Conservation (phyloP, 2,797 vertebrate genomes). For the Octomys mimax region DNA sequence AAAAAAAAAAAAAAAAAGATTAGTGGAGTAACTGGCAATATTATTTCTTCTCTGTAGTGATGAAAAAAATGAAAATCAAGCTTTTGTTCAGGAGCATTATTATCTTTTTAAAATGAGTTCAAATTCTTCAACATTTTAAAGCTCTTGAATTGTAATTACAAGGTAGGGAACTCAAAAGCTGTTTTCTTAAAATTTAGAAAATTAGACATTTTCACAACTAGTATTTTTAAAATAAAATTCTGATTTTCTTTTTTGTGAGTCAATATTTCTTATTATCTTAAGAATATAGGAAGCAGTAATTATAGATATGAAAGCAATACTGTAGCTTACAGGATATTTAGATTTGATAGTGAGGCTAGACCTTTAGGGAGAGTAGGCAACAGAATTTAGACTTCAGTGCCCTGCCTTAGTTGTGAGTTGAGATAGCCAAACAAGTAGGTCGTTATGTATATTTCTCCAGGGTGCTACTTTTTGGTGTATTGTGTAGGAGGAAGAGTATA, state of each 20-base stretch:
- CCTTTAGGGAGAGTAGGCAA: not conserved
- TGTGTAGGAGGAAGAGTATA: not conserved
- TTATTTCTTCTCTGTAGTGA: conserved; percentile 1
- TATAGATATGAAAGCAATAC: not conserved
- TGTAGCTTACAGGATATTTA: not conserved
- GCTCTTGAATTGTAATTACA: not conserved
- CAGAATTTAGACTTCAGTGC: rapidly evolving
- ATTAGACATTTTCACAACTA: not conserved
- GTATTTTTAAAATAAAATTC: not conserved
- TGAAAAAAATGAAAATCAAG: not conserved
- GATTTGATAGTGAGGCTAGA: not conserved
- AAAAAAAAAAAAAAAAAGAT: not conserved
- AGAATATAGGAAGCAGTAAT: not conserved
- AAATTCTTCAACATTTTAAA: not conserved
- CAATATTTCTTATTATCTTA: not conserved
- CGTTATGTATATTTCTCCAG: not conserved
- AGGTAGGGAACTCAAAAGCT: not conserved
- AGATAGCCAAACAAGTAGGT: not conserved
- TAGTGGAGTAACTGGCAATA: not conserved
- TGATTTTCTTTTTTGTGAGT: not conserved
- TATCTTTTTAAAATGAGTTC: not conserved
- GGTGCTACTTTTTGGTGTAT: not conserved
- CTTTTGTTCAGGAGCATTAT: not conserved
- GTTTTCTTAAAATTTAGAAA: not conserved
- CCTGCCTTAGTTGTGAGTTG: rapidly evolving